A percentile compares a stretch with the other conserved stretches of the same genome.
These are phyloP conservation scores for Falco berigora DNA, from an alignment of 2,797 vertebrate species.

Conservation along the genomic window DNA sequence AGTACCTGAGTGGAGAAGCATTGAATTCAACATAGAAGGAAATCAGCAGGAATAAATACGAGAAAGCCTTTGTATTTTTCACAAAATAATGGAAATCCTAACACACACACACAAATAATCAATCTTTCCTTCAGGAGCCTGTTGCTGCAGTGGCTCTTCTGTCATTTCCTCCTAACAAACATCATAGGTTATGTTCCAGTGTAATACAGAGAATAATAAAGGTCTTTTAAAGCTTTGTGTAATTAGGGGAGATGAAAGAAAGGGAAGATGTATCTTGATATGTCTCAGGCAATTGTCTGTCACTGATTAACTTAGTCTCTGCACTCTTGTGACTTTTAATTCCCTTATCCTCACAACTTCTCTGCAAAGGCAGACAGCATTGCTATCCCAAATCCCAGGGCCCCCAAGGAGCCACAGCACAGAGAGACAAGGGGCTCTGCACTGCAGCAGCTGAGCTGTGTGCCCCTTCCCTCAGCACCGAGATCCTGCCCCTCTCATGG, in stretches of 20 bases:
- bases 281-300: neutral
- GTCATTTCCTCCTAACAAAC: slow-evolving; percentile 1
- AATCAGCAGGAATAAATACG: neutral
- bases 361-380: neutral
- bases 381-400: neutral
- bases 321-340: neutral
- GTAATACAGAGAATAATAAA: neutral
- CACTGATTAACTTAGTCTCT: neutral
- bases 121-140: neutral
- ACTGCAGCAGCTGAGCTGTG: neutral
- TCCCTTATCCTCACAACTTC: neutral
- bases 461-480: neutral
- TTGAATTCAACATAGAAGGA: neutral
- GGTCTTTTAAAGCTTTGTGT: neutral
- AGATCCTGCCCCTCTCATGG: neutral
- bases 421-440: neutral
- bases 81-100: neutral
- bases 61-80: neutral
- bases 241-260: neutral
- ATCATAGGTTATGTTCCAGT: neutral
- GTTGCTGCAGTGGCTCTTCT: neutral
- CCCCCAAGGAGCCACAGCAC: accelerated
- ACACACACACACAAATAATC: neutral
- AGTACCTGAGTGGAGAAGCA: neutral
- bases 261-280: neutral